These are phyloP conservation scores for Falco cherrug DNA, from an alignment of 2,797 vertebrate species.

Conservation along the genomic window DNA sequence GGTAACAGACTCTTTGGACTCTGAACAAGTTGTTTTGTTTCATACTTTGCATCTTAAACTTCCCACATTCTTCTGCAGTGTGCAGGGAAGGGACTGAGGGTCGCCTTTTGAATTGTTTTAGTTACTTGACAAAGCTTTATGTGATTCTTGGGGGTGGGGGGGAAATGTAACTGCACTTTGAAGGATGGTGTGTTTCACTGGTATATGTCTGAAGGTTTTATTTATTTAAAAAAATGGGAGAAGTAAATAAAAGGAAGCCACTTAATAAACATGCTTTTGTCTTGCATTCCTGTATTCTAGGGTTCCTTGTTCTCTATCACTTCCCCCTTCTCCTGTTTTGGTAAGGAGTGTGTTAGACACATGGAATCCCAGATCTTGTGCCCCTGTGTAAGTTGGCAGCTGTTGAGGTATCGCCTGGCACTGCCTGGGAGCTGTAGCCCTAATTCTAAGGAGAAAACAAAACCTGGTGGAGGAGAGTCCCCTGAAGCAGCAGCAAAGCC, in stretches of 20 bases:
- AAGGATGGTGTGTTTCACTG: constrained; percentile 46
- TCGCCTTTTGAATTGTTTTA: not conserved
- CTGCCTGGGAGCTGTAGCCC: not conserved
- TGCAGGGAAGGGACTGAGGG: not conserved
- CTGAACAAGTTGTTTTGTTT: not conserved
- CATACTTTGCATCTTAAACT: not conserved
- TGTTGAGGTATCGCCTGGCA: not conserved
- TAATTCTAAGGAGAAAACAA: not conserved
- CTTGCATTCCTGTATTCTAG: constrained; percentile 27
- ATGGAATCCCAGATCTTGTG: not conserved
- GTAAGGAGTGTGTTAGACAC: not conserved
- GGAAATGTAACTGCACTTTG: constrained; percentile 62
- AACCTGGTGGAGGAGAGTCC: not conserved
- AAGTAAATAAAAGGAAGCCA: constrained; percentile 55
- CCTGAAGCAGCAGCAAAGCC: not conserved
- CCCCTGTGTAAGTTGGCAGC: not conserved
- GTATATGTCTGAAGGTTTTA: constrained; percentile 65
- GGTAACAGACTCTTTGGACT: not conserved
- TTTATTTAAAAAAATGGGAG: constrained; percentile 67
- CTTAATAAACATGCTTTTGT: constrained; percentile 53
- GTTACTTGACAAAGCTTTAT: constrained; percentile 64
- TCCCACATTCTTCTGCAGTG: not conserved
- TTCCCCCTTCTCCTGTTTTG: not conserved
- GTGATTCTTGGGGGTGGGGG: constrained; percentile 54
- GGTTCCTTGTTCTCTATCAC: not conserved